phyloP scores from a whole-genome alignment of 2,888 invertebrate genomes.

The Watsonalla cultraria region DNA sequence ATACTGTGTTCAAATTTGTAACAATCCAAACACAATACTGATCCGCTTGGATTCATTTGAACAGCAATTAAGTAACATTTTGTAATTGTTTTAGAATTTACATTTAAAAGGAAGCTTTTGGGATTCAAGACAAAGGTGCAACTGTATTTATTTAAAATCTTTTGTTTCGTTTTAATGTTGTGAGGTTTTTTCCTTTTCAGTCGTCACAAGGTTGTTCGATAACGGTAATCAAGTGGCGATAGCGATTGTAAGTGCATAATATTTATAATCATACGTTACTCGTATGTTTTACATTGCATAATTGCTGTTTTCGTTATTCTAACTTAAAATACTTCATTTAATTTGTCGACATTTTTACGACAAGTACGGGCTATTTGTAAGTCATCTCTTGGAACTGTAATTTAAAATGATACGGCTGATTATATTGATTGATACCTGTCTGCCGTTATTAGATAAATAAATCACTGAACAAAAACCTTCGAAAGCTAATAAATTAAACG shows the following conservation, averaged over 20 bases:
- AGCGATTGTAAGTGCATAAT: conserved; percentile 14
- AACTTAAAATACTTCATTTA: too few relatives aligned
- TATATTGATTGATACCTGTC: too few relatives aligned
- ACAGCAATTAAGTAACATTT: background rate
- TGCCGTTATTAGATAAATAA: background rate
- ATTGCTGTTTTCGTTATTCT: background rate
- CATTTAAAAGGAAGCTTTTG: background rate
- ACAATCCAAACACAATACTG: background rate
- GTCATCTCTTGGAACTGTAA: too few relatives aligned
- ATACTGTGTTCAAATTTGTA: background rate
- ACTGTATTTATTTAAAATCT: background rate
- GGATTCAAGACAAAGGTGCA: background rate
- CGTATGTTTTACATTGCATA: background rate
- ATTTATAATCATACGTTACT: background rate
- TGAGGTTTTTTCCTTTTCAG: background rate
- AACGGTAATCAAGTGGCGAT: conserved; percentile 20
- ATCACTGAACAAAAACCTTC: background rate
- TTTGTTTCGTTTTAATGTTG: background rate
- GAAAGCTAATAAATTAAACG: background rate
- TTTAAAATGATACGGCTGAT: too few relatives aligned
- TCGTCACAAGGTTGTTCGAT: conserved; percentile 28
- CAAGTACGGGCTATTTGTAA: too few relatives aligned
- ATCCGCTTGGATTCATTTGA: background rate
- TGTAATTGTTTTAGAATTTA: background rate
- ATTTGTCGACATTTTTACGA: too few relatives aligned